These are phyloP conservation scores for Lordiphosa stackelbergi DNA, from an alignment of 1,140 invertebrate genomes.

Conservation along the genomic window DNA sequence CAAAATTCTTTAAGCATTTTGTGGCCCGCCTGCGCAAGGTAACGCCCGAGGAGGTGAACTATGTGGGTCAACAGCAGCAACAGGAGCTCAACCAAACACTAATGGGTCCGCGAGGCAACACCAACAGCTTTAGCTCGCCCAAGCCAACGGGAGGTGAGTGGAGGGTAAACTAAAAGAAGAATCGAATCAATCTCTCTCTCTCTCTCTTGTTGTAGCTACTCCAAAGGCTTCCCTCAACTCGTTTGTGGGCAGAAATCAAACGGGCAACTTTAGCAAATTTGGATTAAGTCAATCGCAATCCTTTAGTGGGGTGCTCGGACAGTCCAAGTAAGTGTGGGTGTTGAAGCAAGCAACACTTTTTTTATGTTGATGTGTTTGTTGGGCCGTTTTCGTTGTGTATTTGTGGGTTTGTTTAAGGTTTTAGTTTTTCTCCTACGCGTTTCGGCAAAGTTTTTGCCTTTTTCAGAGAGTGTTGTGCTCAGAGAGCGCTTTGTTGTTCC, in stretches of 20 bases:
- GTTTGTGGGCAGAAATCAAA: conserved; percentile 34
- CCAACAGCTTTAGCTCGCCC: conserved; percentile 35
- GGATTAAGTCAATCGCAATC: conserved; percentile 65
- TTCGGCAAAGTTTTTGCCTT: no score
- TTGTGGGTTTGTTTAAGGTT: no score
- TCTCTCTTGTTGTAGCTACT: conserved; percentile 7
- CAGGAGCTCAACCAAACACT: conserved; percentile 50
- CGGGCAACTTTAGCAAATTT: conserved; percentile 50
- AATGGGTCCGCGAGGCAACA: conserved; percentile 21
- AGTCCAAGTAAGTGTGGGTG: conserved; percentile 51
- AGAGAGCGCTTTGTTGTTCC: no score
- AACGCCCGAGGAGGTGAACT: conserved; percentile 83
- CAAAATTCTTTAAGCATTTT: conserved; percentile 86
- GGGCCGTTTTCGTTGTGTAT: no score
- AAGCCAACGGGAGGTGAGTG: conserved; percentile 46
- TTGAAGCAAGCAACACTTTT: no score
- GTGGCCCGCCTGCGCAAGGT: conserved; percentile 89
- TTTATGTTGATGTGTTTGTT: no score
- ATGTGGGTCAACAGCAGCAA: conserved; percentile 70
- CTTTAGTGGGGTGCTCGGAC: conserved; percentile 58
- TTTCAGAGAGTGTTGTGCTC: no score
- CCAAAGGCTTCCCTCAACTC: conserved; percentile 33
- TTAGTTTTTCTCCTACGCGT: no score
- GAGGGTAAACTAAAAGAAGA: no score
- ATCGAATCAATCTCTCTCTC: no score